Evolutionary conservation across 2,888 invertebrate species (phyloP).

Genomic region (Philereme vetulata): DNA sequence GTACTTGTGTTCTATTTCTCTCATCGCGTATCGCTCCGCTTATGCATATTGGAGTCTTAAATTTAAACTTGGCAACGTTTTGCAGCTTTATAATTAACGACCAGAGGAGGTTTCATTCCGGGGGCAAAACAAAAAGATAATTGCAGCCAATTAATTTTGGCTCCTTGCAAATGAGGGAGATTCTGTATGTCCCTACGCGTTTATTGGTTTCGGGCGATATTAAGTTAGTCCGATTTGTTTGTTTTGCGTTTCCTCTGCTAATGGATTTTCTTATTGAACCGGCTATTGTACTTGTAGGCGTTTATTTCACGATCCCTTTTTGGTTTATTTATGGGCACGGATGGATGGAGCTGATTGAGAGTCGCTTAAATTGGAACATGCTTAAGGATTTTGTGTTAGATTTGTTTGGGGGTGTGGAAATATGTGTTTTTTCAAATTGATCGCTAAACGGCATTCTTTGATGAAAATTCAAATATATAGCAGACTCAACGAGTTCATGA

Average conservation of each 20-base stretch:
- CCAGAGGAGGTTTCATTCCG: constrained; percentile 63
- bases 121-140: constrained; percentile 77
- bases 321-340: constrained; percentile 26
- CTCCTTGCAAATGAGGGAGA: constrained; percentile 71
- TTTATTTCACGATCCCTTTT: constrained; percentile 31
- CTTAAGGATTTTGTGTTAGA: constrained; percentile 11
- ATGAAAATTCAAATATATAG: too few relatives aligned
- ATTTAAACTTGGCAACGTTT: constrained; percentile 58
- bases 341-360: constrained; percentile 23
- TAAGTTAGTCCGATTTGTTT: constrained; percentile 64
- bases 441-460: neutral
- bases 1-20: too few relatives aligned
- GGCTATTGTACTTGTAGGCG: constrained; percentile 30
- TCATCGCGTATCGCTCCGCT: constrained; percentile 7
- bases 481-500: too few relatives aligned
- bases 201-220: constrained; percentile 65
- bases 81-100: constrained; percentile 69
- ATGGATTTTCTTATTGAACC: constrained; percentile 52
- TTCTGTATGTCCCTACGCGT: constrained; percentile 51
- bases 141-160: constrained; percentile 77
- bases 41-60: constrained; percentile 13
- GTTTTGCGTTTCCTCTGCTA: constrained; percentile 57
- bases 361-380: constrained; percentile 17
- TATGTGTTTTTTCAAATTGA: neutral
- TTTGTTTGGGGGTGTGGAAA: neutral